These are phyloP conservation scores for Urophycis tenuis DNA, from an alignment of 2,797 vertebrate genomes.

Conservation along the genomic window DNA sequence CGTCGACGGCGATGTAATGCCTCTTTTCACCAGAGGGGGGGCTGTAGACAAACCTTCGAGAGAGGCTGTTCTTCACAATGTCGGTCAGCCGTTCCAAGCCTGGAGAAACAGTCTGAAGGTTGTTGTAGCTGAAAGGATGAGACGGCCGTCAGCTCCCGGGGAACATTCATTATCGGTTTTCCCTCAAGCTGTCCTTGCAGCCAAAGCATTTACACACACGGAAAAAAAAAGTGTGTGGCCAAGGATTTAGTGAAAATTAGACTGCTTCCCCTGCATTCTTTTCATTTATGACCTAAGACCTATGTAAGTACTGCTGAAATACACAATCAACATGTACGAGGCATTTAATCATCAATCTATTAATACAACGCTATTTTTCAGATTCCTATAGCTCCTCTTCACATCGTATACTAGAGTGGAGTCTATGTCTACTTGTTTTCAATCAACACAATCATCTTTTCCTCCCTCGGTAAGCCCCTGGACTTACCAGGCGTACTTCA, in stretches of 20 bases:
- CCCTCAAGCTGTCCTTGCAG: constrained; percentile 3
- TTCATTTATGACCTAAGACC: no score
- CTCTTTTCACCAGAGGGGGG: constrained; percentile 71
- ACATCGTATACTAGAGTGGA: no score
- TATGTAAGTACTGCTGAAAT: background rate
- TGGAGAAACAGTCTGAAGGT: constrained; percentile 73
- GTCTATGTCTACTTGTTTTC: background rate
- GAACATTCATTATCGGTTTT: background rate
- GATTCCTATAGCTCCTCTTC: background rate
- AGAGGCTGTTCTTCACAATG: constrained; percentile 80
- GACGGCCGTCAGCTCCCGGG: background rate
- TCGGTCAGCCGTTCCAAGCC: constrained; percentile 85
- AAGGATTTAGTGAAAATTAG: background rate
- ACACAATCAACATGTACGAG: background rate
- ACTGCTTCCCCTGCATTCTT: background rate
- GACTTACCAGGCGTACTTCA: constrained; percentile 79
- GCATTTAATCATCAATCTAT: background rate
- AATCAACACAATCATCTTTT: background rate
- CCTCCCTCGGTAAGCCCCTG: background rate
- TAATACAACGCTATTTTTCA: background rate
- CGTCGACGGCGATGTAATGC: constrained; percentile 77
- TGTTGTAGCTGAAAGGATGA: constrained; percentile 77
- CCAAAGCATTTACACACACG: background rate
- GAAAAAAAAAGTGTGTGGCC: background rate
- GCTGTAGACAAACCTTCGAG: constrained; percentile 73